Conservation (phyloP, 2,113 vertebrate species). For the Semicossyphus pulcher region DNA sequence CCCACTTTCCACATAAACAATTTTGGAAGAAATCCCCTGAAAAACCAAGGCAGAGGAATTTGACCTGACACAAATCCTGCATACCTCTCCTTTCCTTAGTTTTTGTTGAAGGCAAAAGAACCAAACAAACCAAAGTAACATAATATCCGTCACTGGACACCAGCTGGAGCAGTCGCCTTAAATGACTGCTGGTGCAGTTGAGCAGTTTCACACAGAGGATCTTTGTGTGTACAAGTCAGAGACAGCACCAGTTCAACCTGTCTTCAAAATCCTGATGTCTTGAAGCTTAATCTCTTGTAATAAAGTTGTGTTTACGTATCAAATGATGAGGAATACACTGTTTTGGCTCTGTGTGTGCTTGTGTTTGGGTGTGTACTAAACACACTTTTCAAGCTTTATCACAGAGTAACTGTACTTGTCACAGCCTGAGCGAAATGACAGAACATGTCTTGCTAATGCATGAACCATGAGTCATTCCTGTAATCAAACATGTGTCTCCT, state of each 20-base stretch:
- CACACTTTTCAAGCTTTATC: neutral
- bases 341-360: neutral
- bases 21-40: slow-evolving; percentile 29
- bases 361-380: neutral
- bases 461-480: slow-evolving; percentile 4
- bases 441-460: slow-evolving; percentile 5
- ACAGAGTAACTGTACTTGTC: neutral
- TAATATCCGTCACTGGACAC: slow-evolving; percentile 45
- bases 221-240: slow-evolving; percentile 44
- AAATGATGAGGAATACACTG: neutral
- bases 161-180: neutral
- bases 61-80: slow-evolving; percentile 23
- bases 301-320: neutral
- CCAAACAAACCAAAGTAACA: slow-evolving; percentile 42
- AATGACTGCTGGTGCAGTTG: neutral
- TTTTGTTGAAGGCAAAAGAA: slow-evolving; percentile 6
- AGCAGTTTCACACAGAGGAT: slow-evolving; percentile 46
- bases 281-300: neutral
- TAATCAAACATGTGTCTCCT: neutral
- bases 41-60: slow-evolving; percentile 26
- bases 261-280: neutral
- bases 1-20: slow-evolving; percentile 21
- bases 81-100: neutral
- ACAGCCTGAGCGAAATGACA: neutral
- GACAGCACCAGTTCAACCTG: slow-evolving; percentile 17